Evolutionary conservation across 1,140 invertebrate species (phyloP).

Genomic region (Cephus cinctus): DNA sequence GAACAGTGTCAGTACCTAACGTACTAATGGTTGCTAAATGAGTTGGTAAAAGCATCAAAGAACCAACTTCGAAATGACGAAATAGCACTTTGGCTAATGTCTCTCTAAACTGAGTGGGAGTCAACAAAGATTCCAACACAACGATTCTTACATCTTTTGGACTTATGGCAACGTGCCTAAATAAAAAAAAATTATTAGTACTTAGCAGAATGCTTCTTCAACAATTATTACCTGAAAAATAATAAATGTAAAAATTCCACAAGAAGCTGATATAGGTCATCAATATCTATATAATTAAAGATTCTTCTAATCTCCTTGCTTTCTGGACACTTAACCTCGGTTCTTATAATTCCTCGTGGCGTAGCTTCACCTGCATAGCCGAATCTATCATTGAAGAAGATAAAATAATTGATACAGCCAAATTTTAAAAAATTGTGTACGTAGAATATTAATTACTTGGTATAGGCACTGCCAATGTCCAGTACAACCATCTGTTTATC

Average conservation of each 20-base stretch:
- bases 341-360: constrained; percentile 84
- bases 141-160: constrained; percentile 91
- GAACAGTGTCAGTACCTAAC: constrained; percentile 72
- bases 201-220: neutral
- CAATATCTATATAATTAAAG: constrained; percentile 68
- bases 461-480: constrained; percentile 90
- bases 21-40: constrained; percentile 80
- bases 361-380: constrained; percentile 87
- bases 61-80: constrained; percentile 84
- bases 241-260: constrained; percentile 86
- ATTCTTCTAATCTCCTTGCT: constrained; percentile 66
- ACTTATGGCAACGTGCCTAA: constrained; percentile 82
- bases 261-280: constrained; percentile 81
- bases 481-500: constrained; percentile 88
- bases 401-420: too few species aligned
- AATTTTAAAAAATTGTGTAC: constrained; percentile 14
- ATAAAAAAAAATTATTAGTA: constrained; percentile 19
- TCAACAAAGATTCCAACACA: constrained; percentile 86
- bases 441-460: constrained; percentile 69
- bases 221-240: constrained; percentile 76
- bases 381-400: constrained; percentile 64
- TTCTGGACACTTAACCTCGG: constrained; percentile 70
- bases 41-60: constrained; percentile 68
- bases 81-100: constrained; percentile 90
- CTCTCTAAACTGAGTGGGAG: constrained; percentile 77